Evolutionary conservation across 1,140 invertebrate species (phyloP).

Genomic region (Phenacoccus solenopsis): DNA sequence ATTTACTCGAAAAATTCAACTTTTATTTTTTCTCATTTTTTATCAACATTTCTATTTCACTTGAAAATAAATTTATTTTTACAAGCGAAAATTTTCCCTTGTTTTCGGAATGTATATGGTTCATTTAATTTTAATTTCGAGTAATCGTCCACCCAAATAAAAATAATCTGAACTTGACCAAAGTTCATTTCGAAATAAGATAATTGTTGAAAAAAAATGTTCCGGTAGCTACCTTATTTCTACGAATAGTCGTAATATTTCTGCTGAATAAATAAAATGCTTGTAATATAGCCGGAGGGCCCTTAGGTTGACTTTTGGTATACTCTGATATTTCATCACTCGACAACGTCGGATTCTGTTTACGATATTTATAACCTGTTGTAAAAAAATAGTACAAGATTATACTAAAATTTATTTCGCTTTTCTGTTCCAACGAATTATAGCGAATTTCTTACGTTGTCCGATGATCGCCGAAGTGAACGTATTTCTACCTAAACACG

Average conservation of each 20-base stretch:
- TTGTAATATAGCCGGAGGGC: constrained; percentile 25
- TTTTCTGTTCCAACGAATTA: not conserved
- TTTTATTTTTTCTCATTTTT: no score
- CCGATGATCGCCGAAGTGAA: constrained; percentile 3
- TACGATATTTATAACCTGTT: constrained; percentile 1
- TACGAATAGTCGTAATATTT: not conserved
- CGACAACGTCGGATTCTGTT: not conserved
- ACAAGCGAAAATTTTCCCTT: no score
- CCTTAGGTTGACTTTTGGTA: constrained; percentile 23
- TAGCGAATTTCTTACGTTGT: not conserved
- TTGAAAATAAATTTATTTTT: no score
- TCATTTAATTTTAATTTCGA: no score
- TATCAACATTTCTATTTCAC: no score
- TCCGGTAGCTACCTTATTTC: constrained; percentile 22
- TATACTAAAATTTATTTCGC: not conserved
- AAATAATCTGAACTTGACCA: no score
- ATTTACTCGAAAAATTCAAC: no score
- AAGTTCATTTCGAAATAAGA: not conserved
- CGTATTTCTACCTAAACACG: constrained; percentile 9
- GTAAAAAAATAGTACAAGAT: not conserved
- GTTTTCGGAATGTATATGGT: no score
- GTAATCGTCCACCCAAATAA: no score
- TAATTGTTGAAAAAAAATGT: not conserved
- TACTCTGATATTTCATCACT: constrained; percentile 23
- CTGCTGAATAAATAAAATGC: constrained; percentile 23